Conservation (phyloP, 2,797 vertebrate species). For the Steatocranus sp. region DNA sequence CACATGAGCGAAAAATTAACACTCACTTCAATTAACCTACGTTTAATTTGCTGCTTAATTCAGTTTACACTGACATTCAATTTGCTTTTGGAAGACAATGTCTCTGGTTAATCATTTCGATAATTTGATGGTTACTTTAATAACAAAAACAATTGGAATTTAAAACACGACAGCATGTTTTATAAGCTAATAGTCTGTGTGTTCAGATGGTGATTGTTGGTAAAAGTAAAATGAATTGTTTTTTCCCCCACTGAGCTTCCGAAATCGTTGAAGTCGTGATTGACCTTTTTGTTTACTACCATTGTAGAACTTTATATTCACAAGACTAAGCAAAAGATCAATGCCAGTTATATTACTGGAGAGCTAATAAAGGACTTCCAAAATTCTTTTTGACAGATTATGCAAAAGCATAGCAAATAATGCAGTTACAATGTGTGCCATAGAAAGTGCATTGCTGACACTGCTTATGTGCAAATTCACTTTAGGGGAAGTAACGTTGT, state of each 20-base stretch:
- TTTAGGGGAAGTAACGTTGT: not conserved
- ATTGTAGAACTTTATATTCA: not conserved
- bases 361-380: not conserved
- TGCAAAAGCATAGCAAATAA: not conserved
- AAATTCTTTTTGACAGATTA: constrained; percentile 16
- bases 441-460: not conserved
- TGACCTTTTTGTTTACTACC: not conserved
- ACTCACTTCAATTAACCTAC: not conserved
- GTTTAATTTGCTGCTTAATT: constrained; percentile 27
- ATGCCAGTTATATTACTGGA: not conserved
- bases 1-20: not conserved
- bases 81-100: constrained; percentile 16
- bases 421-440: not conserved
- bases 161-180: not conserved
- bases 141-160: constrained; percentile 2
- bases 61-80: constrained; percentile 7
- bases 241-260: not conserved
- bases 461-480: not conserved
- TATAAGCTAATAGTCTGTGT: not conserved
- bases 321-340: constrained; percentile 1
- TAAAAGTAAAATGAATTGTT: not conserved
- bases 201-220: not conserved
- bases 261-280: not conserved
- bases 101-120: constrained; percentile 30
- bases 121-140: constrained; percentile 16